Conservation (phyloP, 1,140 invertebrate species). For the Bacillus rossius region DNA sequence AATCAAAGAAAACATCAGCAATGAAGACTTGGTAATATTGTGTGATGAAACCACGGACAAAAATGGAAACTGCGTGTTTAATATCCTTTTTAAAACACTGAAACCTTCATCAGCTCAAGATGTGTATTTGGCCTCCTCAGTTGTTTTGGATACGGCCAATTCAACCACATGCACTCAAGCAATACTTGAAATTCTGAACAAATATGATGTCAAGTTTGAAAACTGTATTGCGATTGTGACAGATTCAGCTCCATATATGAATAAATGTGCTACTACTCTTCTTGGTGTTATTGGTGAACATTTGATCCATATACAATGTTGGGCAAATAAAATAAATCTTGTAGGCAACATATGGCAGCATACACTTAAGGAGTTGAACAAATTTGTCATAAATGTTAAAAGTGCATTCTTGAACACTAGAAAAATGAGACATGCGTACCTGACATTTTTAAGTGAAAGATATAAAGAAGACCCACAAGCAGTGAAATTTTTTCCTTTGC, state of each 20-base stretch:
- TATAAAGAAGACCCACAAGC: not conserved
- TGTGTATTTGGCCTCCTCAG: not conserved
- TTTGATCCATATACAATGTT: slow-evolving; percentile 2
- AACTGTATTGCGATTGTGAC: not conserved
- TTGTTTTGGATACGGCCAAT: not conserved
- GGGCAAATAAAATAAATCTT: not conserved
- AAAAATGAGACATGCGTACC: not conserved
- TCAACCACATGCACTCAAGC: not conserved
- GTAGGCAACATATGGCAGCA: not conserved
- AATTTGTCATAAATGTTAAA: not conserved
- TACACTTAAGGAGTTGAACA: not conserved
- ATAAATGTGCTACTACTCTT: not conserved
- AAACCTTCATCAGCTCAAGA: not conserved
- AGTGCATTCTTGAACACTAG: not conserved
- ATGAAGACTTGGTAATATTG: not conserved
- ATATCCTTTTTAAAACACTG: not conserved
- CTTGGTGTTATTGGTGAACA: not conserved
- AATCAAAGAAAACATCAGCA: not conserved
- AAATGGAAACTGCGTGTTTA: not conserved
- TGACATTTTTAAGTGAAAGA: not conserved
- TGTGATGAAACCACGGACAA: slow-evolving; percentile 4
- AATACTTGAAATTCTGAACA: not conserved
- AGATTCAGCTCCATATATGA: not conserved
- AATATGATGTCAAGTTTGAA: not conserved
- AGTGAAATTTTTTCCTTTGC: not conserved